Base-by-base conservation (phyloP, 1,140 invertebrate species). In the Hylaeus volcanicus region DNA sequence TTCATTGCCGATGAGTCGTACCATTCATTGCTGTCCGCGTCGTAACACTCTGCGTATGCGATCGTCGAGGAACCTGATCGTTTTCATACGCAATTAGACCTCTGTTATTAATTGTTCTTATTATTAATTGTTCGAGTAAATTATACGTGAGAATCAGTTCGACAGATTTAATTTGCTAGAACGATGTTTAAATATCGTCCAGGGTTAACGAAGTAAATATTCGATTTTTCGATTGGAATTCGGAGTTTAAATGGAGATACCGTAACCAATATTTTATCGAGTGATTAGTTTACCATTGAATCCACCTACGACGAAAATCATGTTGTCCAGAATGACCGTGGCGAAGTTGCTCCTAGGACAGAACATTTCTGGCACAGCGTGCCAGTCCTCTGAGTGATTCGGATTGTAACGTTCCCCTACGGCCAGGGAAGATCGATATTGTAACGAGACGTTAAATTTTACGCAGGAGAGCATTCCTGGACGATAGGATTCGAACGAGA, bases 271-370 rank as follows among this genome's bases (percentile, higher is more conserved):
- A 45, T 5, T 15, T 58, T 0, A 58, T 58, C 51, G 53, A 76
- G 15, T 2, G 48, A 37, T 64, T 58, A 58, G 6, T 37, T 48
- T 92, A 85, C 96, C 97, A 90, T 97, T 96, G 88, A 97, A 98
- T 26, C 97, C 97, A 1, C 97, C 97, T 79, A 97, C 96, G 0
- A 95, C 96, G 87, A 96, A 96, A 78, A 97, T 97, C 95, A 96
- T 96, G 79, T 96, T 96, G 86, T 97, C 96, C 41, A 97, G 95
- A 14, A 97, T 95, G 81, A 96, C 96, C 37, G 96, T 95, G 12
- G 97, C 96, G 88, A 98, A 98, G 89, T 98, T 98, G 90, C 97
- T 97, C 58, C 97, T 94, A 0, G 96, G 96, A 86, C 95, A 96
- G 91, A 96, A 96, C 97, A 98, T 98, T 89, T 97, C 96, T 90